Conservation (phyloP, 2,113 vertebrate genomes). For the Bagarius yarrelli region DNA sequence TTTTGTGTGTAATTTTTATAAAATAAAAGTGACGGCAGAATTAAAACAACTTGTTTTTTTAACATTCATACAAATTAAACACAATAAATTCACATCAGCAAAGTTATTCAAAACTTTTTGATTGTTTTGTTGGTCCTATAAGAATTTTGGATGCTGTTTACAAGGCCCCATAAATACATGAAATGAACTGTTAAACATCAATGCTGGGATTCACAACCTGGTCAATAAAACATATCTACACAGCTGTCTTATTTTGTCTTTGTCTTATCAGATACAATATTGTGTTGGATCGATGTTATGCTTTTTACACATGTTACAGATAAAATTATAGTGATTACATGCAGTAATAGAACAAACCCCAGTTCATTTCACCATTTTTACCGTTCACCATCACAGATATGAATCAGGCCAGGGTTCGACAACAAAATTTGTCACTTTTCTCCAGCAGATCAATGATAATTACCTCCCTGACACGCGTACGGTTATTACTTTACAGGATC, state of each 20-base stretch:
- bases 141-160: too few relatives aligned
- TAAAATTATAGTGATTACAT: conserved; percentile 26
- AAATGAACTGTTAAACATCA: background rate
- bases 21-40: background rate
- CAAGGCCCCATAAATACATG: background rate
- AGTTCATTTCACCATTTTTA: conserved; percentile 22
- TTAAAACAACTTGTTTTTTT: background rate
- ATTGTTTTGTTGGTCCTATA: too few relatives aligned
- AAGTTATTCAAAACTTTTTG: too few relatives aligned
- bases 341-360: conserved; percentile 33
- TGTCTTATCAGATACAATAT: background rate
- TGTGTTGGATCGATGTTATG: background rate
- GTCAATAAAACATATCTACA: background rate
- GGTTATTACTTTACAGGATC: conserved; percentile 98
- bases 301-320: background rate
- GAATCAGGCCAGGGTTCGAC: conserved; percentile 81
- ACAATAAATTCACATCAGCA: too few relatives aligned
- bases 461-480: conserved; percentile 95
- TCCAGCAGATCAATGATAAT: conserved; percentile 97
- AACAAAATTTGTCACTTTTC: conserved; percentile 84
- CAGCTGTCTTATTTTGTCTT: background rate
- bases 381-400: conserved; percentile 66
- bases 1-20: background rate
- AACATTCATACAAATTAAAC: background rate
- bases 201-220: background rate